Evolutionary conservation across 92 coral and sea anemone genomes (phyloP).

Genomic region (Palythoa heliodiscus): DNA sequence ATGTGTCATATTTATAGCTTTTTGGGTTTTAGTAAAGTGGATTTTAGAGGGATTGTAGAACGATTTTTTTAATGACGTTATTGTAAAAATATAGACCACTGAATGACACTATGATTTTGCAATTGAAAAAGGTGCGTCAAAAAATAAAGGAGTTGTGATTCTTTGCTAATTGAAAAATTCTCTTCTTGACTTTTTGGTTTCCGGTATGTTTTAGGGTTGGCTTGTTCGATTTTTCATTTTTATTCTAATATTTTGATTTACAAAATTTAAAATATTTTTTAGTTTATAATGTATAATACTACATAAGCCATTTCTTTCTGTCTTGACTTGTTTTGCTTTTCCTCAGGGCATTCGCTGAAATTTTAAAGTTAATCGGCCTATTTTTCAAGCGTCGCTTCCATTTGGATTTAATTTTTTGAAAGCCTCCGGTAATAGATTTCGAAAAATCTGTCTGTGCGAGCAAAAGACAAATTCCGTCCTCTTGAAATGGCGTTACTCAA

Average conservation of each 20-base stretch:
- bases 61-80: not conserved
- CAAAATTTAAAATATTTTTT: no score
- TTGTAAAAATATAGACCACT: not conserved
- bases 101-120: no score
- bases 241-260: no score
- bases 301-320: not conserved
- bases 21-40: not conserved
- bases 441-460: not conserved
- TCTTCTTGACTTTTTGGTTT: no score
- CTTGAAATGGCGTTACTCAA: not conserved
- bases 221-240: no score
- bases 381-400: not conserved
- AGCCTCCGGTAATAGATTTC: constrained; percentile 5
- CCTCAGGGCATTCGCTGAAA: not conserved
- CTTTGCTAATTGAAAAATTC: no score
- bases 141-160: no score
- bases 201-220: no score
- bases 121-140: no score
- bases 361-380: not conserved
- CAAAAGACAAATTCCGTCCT: not conserved
- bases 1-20: not conserved
- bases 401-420: not conserved
- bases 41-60: not conserved
- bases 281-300: no score
- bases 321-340: not conserved